A percentile compares a stretch with the other conserved stretches of the same genome.
phyloP scores from a whole-genome alignment of 2,113 vertebrate species.

The Cinclus mexicanus region DNA sequence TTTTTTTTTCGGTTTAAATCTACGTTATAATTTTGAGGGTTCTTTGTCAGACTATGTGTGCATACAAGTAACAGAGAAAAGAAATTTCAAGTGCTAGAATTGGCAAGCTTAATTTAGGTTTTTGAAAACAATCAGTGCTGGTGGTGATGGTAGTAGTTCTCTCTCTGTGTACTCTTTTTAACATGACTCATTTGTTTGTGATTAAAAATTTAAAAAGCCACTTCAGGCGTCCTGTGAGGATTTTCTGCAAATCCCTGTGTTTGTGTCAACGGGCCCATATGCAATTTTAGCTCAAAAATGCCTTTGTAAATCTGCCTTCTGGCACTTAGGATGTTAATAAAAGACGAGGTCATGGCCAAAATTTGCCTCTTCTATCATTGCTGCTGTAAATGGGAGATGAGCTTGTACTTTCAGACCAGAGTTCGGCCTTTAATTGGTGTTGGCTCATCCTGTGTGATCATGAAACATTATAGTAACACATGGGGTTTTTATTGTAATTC shows the following conservation, averaged over 20 bases:
- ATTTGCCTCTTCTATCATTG: neutral
- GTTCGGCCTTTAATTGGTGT: neutral
- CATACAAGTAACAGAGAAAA: neutral
- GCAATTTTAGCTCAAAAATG: neutral
- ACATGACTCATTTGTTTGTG: conserved; percentile 25
- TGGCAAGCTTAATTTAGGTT: neutral
- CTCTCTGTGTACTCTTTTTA: conserved; percentile 4
- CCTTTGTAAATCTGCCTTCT: neutral
- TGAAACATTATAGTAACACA: neutral
- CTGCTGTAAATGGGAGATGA: neutral
- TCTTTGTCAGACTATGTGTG: neutral
- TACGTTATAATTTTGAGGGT: neutral
- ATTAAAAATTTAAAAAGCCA: conserved; percentile 39
- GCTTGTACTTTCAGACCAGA: neutral
- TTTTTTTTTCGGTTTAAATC: neutral
- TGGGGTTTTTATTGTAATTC: neutral
- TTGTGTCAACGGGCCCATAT: neutral
- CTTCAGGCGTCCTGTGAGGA: neutral
- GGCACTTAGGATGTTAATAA: neutral
- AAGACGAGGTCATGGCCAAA: neutral
- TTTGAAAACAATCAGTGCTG: neutral
- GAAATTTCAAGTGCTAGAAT: neutral
- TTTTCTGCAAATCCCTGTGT: conserved; percentile 13
- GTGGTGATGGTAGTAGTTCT: neutral
- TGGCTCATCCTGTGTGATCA: neutral